A percentile compares a stretch with the other conserved stretches of the same genome.
Conservation (phyloP, 2,113 vertebrate genomes). For the Rhea pennata region DNA sequence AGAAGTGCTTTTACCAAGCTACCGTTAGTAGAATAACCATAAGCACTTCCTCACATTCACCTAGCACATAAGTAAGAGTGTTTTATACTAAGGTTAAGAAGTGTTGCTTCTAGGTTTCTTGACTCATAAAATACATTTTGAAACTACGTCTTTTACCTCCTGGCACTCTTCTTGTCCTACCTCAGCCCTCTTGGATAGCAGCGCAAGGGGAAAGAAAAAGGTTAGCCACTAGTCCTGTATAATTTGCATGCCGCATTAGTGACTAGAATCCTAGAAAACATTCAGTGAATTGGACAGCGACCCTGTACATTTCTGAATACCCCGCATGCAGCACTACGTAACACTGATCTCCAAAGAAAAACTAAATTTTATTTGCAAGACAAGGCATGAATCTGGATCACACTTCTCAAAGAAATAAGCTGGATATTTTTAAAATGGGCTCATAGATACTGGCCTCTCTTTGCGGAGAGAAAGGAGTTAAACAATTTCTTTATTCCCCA, state of each 20-base stretch:
- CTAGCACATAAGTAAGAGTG: background rate
- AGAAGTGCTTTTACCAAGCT: background rate
- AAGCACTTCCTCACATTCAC: background rate
- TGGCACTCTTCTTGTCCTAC: background rate
- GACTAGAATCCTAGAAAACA: background rate
- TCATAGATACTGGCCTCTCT: conserved; percentile 6
- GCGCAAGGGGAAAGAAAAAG: background rate
- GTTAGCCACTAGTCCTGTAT: background rate
- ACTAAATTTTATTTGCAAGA: background rate
- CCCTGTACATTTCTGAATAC: background rate
- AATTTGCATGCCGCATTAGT: background rate
- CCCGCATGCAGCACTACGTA: background rate
- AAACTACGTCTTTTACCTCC: background rate
- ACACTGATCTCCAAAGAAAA: background rate
- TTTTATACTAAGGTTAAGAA: background rate
- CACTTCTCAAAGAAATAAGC: background rate
- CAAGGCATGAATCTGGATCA: conserved; percentile 1
- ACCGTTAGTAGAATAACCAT: background rate
- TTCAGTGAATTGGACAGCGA: background rate
- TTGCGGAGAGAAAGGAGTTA: conserved; percentile 71
- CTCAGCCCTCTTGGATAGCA: background rate
- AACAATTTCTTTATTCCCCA: conserved; percentile 63
- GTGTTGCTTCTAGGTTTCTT: background rate
- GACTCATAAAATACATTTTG: background rate
- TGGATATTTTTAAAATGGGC: background rate